These are phyloP conservation scores for Parazoanthus darwini DNA, from an alignment of 92 coral and sea anemone species.

Conservation along the genomic window DNA sequence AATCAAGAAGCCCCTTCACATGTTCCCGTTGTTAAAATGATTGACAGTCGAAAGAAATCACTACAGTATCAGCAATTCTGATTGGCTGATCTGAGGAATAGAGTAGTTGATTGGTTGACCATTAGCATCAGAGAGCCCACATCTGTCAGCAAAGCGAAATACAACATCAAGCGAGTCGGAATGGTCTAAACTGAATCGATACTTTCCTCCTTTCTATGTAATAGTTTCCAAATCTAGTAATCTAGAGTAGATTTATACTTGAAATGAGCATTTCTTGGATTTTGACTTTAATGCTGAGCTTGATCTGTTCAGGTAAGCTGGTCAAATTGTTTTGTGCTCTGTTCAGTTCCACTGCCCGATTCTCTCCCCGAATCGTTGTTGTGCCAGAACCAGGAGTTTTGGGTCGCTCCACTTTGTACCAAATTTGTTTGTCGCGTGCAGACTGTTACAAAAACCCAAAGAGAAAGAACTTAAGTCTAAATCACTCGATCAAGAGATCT, in stretches of 20 bases:
- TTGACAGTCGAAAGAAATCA: conserved; percentile 37
- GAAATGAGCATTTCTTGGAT: conserved; percentile 30
- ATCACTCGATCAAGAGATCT: conserved; percentile 21
- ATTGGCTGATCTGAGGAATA: conserved; percentile 17
- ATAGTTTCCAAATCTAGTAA: conserved; percentile 36
- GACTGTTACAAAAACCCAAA: not conserved
- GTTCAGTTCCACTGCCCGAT: not conserved
- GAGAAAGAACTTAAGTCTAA: not conserved
- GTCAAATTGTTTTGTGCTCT: not conserved
- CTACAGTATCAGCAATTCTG: not conserved
- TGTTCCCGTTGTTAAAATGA: conserved; percentile 35
- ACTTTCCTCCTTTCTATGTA: conserved; percentile 9
- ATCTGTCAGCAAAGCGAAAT: conserved; percentile 50
- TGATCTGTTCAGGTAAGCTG: conserved; percentile 36
- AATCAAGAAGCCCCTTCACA: conserved; percentile 23
- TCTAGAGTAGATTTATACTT: conserved; percentile 25
- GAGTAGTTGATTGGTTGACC: conserved; percentile 41
- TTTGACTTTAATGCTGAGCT: conserved; percentile 13
- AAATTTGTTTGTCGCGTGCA: conserved; percentile 15
- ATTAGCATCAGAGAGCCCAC: conserved; percentile 41
- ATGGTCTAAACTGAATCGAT: conserved; percentile 40
- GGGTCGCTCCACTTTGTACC: not conserved
- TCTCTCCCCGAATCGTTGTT: not conserved
- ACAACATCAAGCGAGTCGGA: conserved; percentile 42
- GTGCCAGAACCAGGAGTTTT: not conserved